A percentile compares a stretch with the other conserved stretches of the same genome.
phyloP scores from a whole-genome alignment of 2,797 vertebrate species.

The Balearica regulorum region DNA sequence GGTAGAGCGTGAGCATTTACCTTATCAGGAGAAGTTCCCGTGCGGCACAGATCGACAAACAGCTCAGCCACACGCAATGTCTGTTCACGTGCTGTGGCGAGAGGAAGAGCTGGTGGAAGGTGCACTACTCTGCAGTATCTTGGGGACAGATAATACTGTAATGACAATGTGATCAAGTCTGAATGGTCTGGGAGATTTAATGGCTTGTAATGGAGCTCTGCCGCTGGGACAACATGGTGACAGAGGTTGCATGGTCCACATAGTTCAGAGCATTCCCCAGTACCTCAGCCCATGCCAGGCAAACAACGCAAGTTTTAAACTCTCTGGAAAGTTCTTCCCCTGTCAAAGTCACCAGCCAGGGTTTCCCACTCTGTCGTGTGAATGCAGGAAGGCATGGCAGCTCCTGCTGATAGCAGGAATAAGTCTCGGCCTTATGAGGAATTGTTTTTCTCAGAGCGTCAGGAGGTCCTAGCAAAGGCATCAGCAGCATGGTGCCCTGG shows the following conservation, averaged over 20 bases:
- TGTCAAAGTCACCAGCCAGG: background rate
- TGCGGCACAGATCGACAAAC: background rate
- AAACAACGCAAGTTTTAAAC: background rate
- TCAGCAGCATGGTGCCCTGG: background rate
- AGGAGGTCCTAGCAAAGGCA: background rate
- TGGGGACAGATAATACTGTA: background rate
- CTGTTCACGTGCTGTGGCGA: accelerated
- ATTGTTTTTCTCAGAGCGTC: background rate
- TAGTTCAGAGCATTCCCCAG: background rate
- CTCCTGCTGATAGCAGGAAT: background rate
- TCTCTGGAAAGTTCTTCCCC: background rate
- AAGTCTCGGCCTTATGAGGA: background rate
- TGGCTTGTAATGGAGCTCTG: background rate
- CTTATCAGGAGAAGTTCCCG: constrained; percentile 2
- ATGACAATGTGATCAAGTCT: background rate
- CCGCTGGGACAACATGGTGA: background rate
- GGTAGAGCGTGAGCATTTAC: background rate
- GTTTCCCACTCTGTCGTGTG: background rate
- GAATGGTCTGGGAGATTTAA: background rate
- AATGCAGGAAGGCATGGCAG: background rate
- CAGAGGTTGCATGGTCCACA: background rate
- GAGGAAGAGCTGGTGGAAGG: background rate
- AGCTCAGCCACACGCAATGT: background rate
- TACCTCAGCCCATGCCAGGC: background rate
- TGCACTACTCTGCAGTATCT: background rate